Evolutionary conservation across 2,797 vertebrate genomes (phyloP), one percentile per base, ranked within the genome.

Genomic region (Rhinoraja longicauda): DNA sequence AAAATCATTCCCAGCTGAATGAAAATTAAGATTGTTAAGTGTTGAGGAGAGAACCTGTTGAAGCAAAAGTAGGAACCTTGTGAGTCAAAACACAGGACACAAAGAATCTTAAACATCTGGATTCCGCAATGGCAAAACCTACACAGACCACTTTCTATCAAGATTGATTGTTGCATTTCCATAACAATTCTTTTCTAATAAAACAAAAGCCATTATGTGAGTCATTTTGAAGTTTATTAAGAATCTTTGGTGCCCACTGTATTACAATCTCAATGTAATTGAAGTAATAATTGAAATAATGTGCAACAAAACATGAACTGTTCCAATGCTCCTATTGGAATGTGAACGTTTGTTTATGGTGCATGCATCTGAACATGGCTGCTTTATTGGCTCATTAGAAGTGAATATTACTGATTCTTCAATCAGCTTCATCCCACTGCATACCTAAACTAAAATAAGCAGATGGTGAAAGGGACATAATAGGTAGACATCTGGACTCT

Each of bases 401-500:
- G 59, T 88, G 84, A 62, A 64, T 32, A 67, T 32, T 67, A 32
- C 29, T 19, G 8, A 88, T 88, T 88, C 84, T 88, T 67, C 62
- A 64, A 67, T 67, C 84, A 67, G 64, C 64, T 67, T 67, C 64
- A 86, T 86, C 26, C 53, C 24, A 67, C 29, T 36, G 57, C 29
- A 67, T 88, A 26, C 26, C n/a, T 29, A 88, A 12, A 88, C 59
- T 32, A 88, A 88, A 64, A 5, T 62, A 88, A 67, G n/a, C 62
- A 88, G 84, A 88, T 88, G 84, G 84, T 88, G 59, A 24, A 88
- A 32, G 59, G n/a, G 12, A 36, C 59, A 29, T 64, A 53, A 53
- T 82, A 88, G 57, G 62, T 29, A 88, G 84, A 88, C 84, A 88
- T 64, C 82, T 88, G 84, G 57, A 64, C 59, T 86, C 26, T n/a